Evolutionary conservation across 1,140 invertebrate genomes (phyloP).

Genomic region (Drepana arcuata): DNA sequence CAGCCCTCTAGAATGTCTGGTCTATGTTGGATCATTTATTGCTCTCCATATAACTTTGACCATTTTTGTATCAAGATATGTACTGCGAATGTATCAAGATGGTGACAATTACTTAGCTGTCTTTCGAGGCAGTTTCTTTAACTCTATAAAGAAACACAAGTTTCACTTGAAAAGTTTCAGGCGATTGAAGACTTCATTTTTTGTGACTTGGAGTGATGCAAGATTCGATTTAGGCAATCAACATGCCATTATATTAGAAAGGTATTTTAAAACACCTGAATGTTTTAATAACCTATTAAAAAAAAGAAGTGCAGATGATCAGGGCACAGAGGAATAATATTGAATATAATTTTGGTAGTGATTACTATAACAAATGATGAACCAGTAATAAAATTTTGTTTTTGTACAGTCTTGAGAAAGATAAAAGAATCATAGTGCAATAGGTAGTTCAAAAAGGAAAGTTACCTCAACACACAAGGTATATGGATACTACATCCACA

Average conservation of each 20-base stretch:
- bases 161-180: constrained; percentile 51
- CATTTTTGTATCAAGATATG: constrained; percentile 50
- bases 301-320: constrained; percentile 27
- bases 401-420: too few relatives aligned
- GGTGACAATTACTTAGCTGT: constrained; percentile 54
- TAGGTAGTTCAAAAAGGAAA: too few relatives aligned
- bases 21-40: constrained; percentile 47
- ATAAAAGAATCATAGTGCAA: too few relatives aligned
- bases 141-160: constrained; percentile 43
- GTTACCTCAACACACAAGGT: too few relatives aligned
- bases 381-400: too few relatives aligned
- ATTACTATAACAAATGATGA: too few relatives aligned
- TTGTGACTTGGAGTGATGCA: constrained; percentile 50
- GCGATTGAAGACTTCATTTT: constrained; percentile 40
- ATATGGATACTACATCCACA: too few relatives aligned
- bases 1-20: constrained; percentile 35
- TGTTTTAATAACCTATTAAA: constrained; percentile 52
- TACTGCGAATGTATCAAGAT: constrained; percentile 47
- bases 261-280: constrained; percentile 59
- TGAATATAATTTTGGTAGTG: too few relatives aligned
- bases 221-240: constrained; percentile 49
- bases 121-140: constrained; percentile 46
- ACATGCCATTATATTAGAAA: constrained; percentile 48
- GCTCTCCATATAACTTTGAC: constrained; percentile 42
- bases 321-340: too few relatives aligned